Evolutionary conservation across 1,140 invertebrate species (phyloP).

Genomic region (Neuroterus valhalla): DNA sequence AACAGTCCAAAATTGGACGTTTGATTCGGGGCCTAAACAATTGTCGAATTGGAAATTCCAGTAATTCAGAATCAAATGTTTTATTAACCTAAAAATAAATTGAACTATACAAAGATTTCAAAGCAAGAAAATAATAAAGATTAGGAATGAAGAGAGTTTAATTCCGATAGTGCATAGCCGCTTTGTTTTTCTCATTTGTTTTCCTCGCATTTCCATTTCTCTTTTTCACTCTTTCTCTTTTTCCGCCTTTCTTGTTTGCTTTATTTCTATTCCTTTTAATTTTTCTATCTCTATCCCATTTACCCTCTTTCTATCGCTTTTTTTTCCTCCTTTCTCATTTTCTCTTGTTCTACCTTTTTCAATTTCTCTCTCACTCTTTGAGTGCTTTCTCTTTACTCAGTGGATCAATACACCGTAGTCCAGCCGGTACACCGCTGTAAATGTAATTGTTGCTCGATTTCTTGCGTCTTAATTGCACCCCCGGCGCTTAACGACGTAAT

Average conservation of each 20-base stretch:
- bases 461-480: slow-evolving; percentile 70
- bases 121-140: neutral
- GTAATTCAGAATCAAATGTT: too few species aligned
- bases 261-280: neutral
- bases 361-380: slow-evolving; percentile 43
- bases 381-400: slow-evolving; percentile 54
- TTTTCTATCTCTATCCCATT: slow-evolving; percentile 1
- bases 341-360: slow-evolving; percentile 37
- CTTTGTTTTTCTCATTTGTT: neutral
- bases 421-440: slow-evolving; percentile 59
- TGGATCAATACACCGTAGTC: slow-evolving; percentile 69
- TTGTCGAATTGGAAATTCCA: too few species aligned
- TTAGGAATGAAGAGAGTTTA: neutral
- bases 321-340: slow-evolving; percentile 46
- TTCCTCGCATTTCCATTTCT: neutral
- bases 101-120: too few species aligned
- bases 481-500: slow-evolving; percentile 70
- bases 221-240: neutral
- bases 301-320: slow-evolving; percentile 17
- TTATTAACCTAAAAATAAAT: too few species aligned
- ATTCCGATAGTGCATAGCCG: too few species aligned
- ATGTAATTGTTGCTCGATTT: slow-evolving; percentile 73
- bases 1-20: too few species aligned
- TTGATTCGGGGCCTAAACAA: too few species aligned
- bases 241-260: neutral